phyloP scores from a whole-genome alignment of 1,140 invertebrate species.

The Anoplolepis gracilipes region DNA sequence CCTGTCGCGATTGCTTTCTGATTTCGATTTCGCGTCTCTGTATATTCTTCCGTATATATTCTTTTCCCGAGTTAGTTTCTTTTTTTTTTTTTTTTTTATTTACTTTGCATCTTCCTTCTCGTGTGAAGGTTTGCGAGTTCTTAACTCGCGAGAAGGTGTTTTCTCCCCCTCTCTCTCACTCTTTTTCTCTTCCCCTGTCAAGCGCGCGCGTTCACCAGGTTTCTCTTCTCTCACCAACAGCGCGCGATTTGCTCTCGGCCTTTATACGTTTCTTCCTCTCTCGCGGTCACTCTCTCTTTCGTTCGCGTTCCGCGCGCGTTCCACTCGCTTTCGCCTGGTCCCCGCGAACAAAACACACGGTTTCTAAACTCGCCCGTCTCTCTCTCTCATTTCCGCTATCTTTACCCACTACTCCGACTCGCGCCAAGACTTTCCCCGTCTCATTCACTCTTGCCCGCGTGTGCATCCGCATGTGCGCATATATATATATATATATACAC shows the following conservation, averaged over 20 bases:
- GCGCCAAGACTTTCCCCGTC: conserved; percentile 33
- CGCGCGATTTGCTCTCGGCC: conserved; percentile 24
- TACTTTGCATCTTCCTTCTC: background rate
- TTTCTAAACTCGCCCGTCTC: conserved; percentile 51
- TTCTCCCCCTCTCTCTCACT: conserved; percentile 33
- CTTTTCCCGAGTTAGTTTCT: too few relatives aligned
- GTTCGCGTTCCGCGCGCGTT: conserved; percentile 66
- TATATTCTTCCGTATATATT: too few relatives aligned
- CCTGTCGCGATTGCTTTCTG: conserved; percentile 1
- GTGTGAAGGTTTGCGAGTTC: background rate
- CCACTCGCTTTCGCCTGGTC: conserved; percentile 54
- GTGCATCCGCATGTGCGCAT: background rate
- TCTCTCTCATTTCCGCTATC: conserved; percentile 56
- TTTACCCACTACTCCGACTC: background rate
- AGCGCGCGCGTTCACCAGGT: conserved; percentile 12
- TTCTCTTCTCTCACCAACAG: background rate
- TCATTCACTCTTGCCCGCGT: conserved; percentile 2
- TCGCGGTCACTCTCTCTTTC: conserved; percentile 71
- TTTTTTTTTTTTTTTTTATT: background rate
- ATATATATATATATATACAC: background rate
- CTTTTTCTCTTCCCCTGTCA: conserved; percentile 3
- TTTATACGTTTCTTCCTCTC: conserved; percentile 42
- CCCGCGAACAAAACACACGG: conserved; percentile 41
- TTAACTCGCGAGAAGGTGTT: background rate
- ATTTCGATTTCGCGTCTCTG: background rate